Conservation (phyloP, 2,888 invertebrate species). For the Xylophagus ater region DNA sequence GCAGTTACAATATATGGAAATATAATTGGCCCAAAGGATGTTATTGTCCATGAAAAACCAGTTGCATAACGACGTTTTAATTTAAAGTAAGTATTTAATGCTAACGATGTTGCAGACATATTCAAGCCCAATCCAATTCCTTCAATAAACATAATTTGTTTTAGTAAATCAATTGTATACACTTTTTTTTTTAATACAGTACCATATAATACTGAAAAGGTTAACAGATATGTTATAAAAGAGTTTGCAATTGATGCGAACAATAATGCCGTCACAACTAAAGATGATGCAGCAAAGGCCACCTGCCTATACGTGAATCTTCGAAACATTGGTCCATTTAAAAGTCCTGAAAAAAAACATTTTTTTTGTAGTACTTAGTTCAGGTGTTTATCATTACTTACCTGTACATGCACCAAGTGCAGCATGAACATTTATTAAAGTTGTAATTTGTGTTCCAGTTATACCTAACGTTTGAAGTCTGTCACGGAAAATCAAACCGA, state of each 20-base stretch:
- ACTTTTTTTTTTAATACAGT: no score
- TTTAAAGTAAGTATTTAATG: constrained; percentile 64
- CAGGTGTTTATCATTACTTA: constrained; percentile 39
- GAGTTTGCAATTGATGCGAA: constrained; percentile 50
- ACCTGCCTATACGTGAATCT: constrained; percentile 56
- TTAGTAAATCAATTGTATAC: no score
- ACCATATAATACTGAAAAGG: constrained; percentile 59
- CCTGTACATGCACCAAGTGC: constrained; percentile 60
- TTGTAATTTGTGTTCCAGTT: constrained; percentile 54
- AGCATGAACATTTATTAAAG: constrained; percentile 59
- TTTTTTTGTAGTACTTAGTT: background rate
- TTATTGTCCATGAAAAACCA: constrained; percentile 58
- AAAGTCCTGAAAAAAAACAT: constrained; percentile 43
- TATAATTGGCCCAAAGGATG: constrained; percentile 59
- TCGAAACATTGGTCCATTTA: constrained; percentile 60
- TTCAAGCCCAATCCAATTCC: constrained; percentile 48
- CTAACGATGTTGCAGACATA: constrained; percentile 57
- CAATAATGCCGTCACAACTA: constrained; percentile 49
- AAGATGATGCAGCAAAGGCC: constrained; percentile 48
- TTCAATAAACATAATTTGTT: constrained; percentile 5
- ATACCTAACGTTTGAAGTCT: constrained; percentile 50
- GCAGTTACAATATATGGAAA: constrained; percentile 60
- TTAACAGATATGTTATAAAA: constrained; percentile 51
- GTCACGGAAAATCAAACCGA: constrained; percentile 58
- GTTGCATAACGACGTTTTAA: constrained; percentile 57